Conservation (phyloP, 2,888 invertebrate genomes). For the Acanthosepion lycidas region DNA sequence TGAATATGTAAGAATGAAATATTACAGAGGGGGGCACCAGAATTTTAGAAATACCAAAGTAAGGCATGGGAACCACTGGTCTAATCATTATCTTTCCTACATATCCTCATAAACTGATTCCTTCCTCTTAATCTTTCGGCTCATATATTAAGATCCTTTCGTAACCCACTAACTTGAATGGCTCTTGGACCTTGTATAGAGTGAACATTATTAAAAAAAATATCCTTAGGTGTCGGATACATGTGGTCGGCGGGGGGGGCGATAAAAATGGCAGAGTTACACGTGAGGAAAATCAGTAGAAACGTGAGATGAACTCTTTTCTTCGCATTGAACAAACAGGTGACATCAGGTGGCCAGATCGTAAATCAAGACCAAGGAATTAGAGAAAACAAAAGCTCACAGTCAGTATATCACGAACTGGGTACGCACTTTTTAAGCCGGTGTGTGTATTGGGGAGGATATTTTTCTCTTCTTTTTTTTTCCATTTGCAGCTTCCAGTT, state of each 20-base stretch:
- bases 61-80: too few species aligned
- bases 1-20: too few species aligned
- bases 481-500: background rate
- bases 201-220: too few species aligned
- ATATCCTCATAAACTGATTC: too few species aligned
- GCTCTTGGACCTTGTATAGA: too few species aligned
- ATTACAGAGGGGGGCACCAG: too few species aligned
- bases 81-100: too few species aligned
- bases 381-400: background rate
- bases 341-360: background rate
- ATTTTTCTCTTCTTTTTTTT: background rate
- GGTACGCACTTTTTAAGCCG: background rate
- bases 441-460: too few species aligned
- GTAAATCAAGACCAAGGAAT: background rate
- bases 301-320: slow-evolving; percentile 11
- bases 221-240: background rate
- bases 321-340: background rate
- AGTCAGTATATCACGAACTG: slow-evolving; percentile 33
- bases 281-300: background rate
- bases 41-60: too few species aligned
- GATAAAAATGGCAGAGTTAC: background rate
- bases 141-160: too few species aligned
- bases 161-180: too few species aligned
- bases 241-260: background rate
- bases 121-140: too few species aligned